Evolutionary conservation across 1,140 invertebrate species (phyloP).

Genomic region (Zaprionus tsacasi): DNA sequence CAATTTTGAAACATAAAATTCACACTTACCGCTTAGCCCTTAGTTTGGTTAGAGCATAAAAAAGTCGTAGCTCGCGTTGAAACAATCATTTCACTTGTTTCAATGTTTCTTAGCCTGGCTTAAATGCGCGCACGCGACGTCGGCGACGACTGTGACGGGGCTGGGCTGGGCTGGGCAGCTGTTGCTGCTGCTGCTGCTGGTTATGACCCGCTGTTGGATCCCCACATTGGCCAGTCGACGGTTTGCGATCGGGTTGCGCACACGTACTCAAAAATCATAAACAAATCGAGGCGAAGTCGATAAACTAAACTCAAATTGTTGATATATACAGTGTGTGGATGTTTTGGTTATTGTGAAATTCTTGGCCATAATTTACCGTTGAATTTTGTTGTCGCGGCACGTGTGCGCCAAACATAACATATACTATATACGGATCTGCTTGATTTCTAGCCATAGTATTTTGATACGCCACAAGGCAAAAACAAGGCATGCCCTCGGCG

Average conservation of each 20-base stretch:
- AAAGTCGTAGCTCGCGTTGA: background rate
- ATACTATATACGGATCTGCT: background rate
- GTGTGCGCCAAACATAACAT: conserved; percentile 11
- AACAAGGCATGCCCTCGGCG: conserved; percentile 63
- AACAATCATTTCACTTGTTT: background rate
- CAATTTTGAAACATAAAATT: background rate
- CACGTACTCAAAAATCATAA: conserved; percentile 67
- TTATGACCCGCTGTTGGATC: conserved; percentile 41
- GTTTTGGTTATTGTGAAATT: conserved; percentile 59
- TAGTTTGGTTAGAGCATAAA: background rate
- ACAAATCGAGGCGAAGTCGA: conserved; percentile 49
- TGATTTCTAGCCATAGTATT: background rate
- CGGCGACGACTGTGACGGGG: background rate
- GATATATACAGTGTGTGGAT: conserved; percentile 4
- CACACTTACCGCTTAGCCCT: background rate
- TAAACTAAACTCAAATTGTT: conserved; percentile 32
- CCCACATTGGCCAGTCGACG: conserved; percentile 59
- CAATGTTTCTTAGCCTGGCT: conserved; percentile 2
- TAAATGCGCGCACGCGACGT: background rate
- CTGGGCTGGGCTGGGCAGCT: conserved; percentile 28
- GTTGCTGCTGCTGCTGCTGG: background rate
- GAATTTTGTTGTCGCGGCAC: conserved; percentile 27
- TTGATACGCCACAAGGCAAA: conserved; percentile 13
- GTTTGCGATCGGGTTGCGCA: conserved; percentile 68
- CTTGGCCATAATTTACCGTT: conserved; percentile 26